Base-by-base conservation (phyloP, 2,113 vertebrate species). In the Pedetes capensis region DNA sequence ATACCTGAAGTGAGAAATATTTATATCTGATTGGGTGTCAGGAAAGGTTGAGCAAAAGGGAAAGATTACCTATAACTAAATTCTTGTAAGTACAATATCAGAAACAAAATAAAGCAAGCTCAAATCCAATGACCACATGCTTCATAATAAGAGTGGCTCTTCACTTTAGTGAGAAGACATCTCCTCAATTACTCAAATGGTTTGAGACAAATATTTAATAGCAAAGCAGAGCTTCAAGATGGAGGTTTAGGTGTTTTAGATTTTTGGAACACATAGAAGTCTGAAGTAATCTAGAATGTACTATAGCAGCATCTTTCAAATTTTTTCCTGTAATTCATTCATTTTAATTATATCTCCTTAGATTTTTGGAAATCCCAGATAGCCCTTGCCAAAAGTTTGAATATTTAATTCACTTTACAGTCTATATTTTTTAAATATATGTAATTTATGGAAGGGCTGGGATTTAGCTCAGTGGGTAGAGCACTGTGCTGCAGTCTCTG, bases 321-420 rank as follows among this genome's bases (percentile, higher is more conserved):
- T 88, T 80, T 14, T 72, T 88, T 55, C 20, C 20, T 57, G 37
- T 2, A n/a, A 8, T 74, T 74, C 27, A 25, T 64, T 97, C 17
- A 47, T 57, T 91, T 95, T 86, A 78, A 84, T 59, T 74, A 64
- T 13, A 53, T 47, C 4, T 81, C 68, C 39, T 11, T 79, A 47
- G 7, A 59, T 53, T 90, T 80, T 55, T 72, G 6, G 76, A 93
- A 95, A 71, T 23, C 29, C 44, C 6, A 89, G 81, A 29, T 22
- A 78, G 12, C 5, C 1, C 22, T 7, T 51, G 6, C 71, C 29
- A 94, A 93, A 80, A 68, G 37, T 61, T 49, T 76, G 13, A 79
- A 44, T 55, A 84, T 93, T 87, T 93, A 89, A 53, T 42, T 91
- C 32, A 89, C 20, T 27, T 94, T 37, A 92, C 8, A 87, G 12